Evolutionary conservation across 1,140 invertebrate genomes (phyloP).

Genomic region (Drosophila punjabiensis): DNA sequence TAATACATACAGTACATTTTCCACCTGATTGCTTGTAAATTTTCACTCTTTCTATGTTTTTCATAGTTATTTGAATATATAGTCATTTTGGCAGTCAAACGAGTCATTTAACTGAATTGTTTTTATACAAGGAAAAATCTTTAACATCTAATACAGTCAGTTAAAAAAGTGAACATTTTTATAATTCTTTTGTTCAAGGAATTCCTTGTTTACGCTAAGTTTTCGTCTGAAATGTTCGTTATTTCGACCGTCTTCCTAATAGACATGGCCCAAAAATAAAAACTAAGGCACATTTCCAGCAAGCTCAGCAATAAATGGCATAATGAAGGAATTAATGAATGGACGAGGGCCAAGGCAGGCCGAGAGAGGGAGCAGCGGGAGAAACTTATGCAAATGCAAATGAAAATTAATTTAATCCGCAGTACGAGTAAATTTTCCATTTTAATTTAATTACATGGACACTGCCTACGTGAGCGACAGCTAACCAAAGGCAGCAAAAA

Average conservation of each 20-base stretch:
- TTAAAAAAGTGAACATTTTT: too few relatives aligned
- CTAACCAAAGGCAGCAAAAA: conserved; percentile 63
- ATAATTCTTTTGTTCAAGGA: too few relatives aligned
- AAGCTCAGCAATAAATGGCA: conserved; percentile 73
- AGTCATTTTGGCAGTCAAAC: background rate
- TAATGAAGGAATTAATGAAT: conserved; percentile 80
- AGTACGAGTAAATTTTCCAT: conserved; percentile 84
- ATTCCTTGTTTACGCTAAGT: too few relatives aligned
- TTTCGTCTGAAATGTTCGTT: too few relatives aligned
- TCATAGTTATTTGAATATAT: background rate
- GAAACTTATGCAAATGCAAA: conserved; percentile 83
- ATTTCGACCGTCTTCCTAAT: background rate
- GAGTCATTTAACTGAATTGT: background rate
- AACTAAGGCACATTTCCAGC: conserved; percentile 68
- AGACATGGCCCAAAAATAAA: conserved; percentile 50
- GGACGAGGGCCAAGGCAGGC: conserved; percentile 24
- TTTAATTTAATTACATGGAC: conserved; percentile 85
- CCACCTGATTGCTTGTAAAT: background rate
- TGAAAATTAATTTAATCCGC: conserved; percentile 85
- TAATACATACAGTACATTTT: too few relatives aligned
- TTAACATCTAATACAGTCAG: too few relatives aligned
- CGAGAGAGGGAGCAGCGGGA: background rate
- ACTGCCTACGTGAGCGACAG: conserved; percentile 84
- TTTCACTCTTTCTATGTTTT: background rate
- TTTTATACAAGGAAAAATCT: too few relatives aligned